Evolutionary conservation across 2,888 invertebrate species (phyloP).

Genomic region (Limnephilus rhombicus): DNA sequence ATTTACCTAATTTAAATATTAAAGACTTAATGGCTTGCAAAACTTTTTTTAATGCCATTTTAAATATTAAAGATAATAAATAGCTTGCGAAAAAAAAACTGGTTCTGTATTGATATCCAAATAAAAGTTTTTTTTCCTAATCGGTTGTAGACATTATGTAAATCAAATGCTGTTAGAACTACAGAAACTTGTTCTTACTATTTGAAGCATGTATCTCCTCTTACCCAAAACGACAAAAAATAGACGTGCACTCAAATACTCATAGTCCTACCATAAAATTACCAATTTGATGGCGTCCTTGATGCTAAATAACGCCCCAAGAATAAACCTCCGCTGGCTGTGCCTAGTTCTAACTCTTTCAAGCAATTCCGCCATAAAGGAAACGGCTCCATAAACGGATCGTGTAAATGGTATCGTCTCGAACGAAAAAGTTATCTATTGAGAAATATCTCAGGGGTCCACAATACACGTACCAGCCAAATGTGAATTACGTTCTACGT

Average conservation of each 20-base stretch:
- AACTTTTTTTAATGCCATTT: no score
- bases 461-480: conserved; percentile 11
- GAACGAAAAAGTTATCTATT: conserved; percentile 18
- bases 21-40: no score
- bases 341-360: neutral
- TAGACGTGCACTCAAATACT: neutral
- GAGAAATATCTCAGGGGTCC: conserved; percentile 4
- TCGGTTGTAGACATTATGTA: no score
- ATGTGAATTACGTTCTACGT: neutral
- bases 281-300: neutral
- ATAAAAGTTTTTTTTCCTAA: no score
- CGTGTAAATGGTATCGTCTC: neutral
- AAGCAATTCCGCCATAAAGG: conserved; percentile 7
- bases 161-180: neutral
- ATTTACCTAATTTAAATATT: no score
- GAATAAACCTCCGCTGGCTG: neutral
- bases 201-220: neutral
- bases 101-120: no score
- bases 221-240: neutral
- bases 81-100: no score
- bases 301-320: neutral
- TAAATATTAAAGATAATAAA: no score
- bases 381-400: neutral
- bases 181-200: neutral
- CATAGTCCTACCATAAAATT: neutral